phyloP scores from a whole-genome alignment of 2,113 vertebrate genomes.

The Platichthys flesus region DNA sequence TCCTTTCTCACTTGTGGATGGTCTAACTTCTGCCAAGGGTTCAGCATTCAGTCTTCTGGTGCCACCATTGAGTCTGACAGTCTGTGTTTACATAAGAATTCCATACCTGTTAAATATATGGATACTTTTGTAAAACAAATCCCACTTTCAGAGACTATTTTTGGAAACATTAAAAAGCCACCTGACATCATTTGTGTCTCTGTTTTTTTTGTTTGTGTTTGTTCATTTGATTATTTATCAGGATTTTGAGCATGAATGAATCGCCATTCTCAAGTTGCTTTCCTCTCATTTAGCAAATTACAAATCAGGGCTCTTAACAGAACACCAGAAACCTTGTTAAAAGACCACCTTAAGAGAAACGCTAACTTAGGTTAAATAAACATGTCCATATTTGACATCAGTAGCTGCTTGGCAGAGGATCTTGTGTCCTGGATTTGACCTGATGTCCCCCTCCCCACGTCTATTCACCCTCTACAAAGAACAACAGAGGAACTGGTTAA shows the following conservation, averaged over 20 bases:
- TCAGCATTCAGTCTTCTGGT: constrained; percentile 59
- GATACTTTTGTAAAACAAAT: constrained; percentile 80
- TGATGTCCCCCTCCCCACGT: too few species aligned
- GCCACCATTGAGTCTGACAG: constrained; percentile 57
- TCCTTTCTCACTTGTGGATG: constrained; percentile 52
- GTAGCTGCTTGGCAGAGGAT: too few species aligned
- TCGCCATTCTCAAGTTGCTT: background rate
- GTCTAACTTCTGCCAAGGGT: constrained; percentile 49
- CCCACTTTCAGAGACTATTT: constrained; percentile 81
- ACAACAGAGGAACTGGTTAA: too few species aligned
- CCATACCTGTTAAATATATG: constrained; percentile 70
- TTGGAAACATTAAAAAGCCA: constrained; percentile 80
- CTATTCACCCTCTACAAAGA: too few species aligned
- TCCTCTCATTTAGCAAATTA: background rate
- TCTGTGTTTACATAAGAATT: constrained; percentile 79
- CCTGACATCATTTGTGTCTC: constrained; percentile 66
- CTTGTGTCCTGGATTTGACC: too few species aligned
- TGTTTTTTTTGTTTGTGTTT: constrained; percentile 30
- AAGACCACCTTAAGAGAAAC: too few species aligned
- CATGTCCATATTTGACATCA: too few species aligned
- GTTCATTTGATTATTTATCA: background rate
- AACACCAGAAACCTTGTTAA: background rate
- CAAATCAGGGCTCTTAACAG: background rate
- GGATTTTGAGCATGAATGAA: background rate
- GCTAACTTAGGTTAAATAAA: too few species aligned